These are phyloP conservation scores for Xanthorhoe spadicearia DNA, from an alignment of 2,888 invertebrate genomes.

Conservation along the genomic window DNA sequence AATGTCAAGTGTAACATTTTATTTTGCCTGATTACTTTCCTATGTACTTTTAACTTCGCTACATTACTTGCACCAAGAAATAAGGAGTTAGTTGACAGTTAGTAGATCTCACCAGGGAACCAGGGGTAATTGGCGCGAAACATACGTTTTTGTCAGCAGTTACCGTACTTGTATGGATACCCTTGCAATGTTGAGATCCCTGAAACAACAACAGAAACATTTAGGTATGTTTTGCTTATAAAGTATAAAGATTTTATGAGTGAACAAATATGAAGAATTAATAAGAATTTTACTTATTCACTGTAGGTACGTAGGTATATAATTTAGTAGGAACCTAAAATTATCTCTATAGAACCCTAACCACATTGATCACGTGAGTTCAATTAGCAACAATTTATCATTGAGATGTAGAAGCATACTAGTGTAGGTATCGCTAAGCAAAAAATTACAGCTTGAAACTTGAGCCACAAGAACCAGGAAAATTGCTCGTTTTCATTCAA, in stretches of 20 bases:
- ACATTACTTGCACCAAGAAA: slow-evolving; percentile 51
- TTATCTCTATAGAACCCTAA: not conserved
- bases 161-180: slow-evolving; percentile 76
- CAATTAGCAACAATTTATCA: not conserved
- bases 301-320: not conserved
- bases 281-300: not conserved
- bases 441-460: slow-evolving; percentile 18
- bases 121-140: slow-evolving; percentile 64
- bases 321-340: too few species aligned
- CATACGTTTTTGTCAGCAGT: slow-evolving; percentile 75
- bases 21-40: too few species aligned
- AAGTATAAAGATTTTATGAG: not conserved
- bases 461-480: slow-evolving; percentile 22
- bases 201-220: slow-evolving; percentile 50
- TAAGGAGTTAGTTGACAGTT: slow-evolving; percentile 73
- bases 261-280: not conserved
- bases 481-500: slow-evolving; percentile 35
- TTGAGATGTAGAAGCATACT: not conserved
- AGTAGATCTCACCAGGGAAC: slow-evolving; percentile 79
- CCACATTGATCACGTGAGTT: slow-evolving; percentile 36
- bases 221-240: not conserved
- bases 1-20: too few species aligned
- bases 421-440: not conserved
- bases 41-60: slow-evolving; percentile 34
- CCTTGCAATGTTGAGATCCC: slow-evolving; percentile 75